Evolutionary conservation across 2,797 vertebrate genomes (phyloP).

Genomic region (Danio choprae): DNA sequence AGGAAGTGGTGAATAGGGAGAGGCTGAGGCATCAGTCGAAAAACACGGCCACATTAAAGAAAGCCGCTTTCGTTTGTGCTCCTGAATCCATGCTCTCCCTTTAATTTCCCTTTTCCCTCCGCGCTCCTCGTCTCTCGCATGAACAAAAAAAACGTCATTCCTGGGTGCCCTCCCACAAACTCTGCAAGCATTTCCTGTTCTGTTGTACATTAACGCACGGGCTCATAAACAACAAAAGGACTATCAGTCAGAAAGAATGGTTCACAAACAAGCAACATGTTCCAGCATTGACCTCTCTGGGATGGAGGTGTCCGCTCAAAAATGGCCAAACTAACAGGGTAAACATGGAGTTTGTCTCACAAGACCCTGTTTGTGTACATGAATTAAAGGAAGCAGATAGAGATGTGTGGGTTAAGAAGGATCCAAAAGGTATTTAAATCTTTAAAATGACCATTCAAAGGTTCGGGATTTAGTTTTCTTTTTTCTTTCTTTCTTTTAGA

Average conservation of each 20-base stretch:
- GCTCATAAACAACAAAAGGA: slow-evolving; percentile 61
- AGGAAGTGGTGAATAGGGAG: slow-evolving; percentile 20
- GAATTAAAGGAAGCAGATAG: neutral
- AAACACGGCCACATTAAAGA: slow-evolving; percentile 24
- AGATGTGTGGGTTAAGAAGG: slow-evolving; percentile 10
- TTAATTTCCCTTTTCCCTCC: slow-evolving; percentile 70
- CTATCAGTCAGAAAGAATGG: slow-evolving; percentile 42
- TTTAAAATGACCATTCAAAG: neutral
- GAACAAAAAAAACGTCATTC: slow-evolving; percentile 40
- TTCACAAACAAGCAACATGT: slow-evolving; percentile 29
- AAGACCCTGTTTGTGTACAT: slow-evolving; percentile 19
- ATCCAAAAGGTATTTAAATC: neutral
- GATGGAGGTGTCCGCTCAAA: slow-evolving; percentile 23
- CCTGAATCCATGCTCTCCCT: slow-evolving; percentile 75
- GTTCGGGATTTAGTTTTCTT: neutral
- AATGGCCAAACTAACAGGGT: slow-evolving; percentile 18
- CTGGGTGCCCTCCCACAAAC: slow-evolving; percentile 52
- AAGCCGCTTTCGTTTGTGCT: neutral
- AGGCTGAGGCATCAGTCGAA: slow-evolving; percentile 14
- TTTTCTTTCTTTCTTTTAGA: no score
- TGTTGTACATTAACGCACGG: slow-evolving; percentile 63
- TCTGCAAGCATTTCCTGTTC: slow-evolving; percentile 65
- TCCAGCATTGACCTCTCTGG: slow-evolving; percentile 28
- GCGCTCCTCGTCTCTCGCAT: slow-evolving; percentile 44
- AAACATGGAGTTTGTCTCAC: slow-evolving; percentile 46